Evolutionary conservation across 2,888 invertebrate genomes (phyloP).

Genomic region (Hirudinaria manillensis): DNA sequence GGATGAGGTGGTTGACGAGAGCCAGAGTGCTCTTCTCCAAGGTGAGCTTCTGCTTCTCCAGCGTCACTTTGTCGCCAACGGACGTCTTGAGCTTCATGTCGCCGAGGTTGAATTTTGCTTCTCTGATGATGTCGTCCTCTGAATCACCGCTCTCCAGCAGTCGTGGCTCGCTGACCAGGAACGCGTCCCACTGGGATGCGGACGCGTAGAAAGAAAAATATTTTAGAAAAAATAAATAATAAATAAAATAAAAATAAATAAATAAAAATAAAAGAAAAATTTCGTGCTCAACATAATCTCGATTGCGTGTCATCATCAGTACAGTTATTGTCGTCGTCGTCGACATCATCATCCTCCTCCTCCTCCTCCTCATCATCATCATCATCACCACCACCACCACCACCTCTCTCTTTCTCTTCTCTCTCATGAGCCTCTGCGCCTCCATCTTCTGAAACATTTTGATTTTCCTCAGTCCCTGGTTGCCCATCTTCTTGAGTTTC

Average conservation of each 20-base stretch:
- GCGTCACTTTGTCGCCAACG: constrained; percentile 2
- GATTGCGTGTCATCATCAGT: too few relatives aligned
- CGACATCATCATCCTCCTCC: too few relatives aligned
- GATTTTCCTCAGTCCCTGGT: constrained; percentile 21
- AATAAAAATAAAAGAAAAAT: background rate
- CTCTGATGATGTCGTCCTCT: background rate
- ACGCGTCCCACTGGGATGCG: constrained; percentile 7
- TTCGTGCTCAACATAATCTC: background rate
- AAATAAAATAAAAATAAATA: background rate
- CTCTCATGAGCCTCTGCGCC: background rate
- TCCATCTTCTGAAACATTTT: constrained; percentile 26
- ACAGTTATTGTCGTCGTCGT: too few relatives aligned
- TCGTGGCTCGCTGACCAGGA: constrained; percentile 21
- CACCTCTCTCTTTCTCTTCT: constrained; percentile 22
- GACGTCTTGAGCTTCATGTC: constrained; percentile 28
- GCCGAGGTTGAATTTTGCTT: constrained; percentile 24
- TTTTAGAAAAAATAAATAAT: background rate
- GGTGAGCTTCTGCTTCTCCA: constrained; percentile 21
- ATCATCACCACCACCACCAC: too few relatives aligned
- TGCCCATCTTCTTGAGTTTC: constrained; percentile 21
- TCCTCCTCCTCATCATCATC: too few relatives aligned
- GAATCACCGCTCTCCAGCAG: background rate
- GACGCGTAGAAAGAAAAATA: background rate
- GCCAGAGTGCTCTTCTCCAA: constrained; percentile 7
- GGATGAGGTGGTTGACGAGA: background rate